These are phyloP conservation scores for Calliopsis andreniformis DNA, from an alignment of 1,140 invertebrate species.

Conservation along the genomic window DNA sequence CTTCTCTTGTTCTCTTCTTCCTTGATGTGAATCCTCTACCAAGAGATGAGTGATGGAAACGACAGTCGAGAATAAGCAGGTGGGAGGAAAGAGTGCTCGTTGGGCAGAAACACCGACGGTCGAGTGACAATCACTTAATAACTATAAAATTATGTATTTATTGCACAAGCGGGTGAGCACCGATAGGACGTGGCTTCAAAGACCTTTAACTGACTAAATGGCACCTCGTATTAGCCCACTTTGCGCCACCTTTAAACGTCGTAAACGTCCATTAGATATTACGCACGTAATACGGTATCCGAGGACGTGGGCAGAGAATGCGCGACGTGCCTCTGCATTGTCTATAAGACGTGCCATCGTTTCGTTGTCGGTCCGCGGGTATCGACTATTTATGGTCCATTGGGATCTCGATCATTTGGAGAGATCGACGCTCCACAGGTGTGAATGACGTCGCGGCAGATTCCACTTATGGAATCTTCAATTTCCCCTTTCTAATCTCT, in stretches of 20 bases:
- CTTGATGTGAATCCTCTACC: no score
- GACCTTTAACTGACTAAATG: slow-evolving; percentile 61
- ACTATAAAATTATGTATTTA: slow-evolving; percentile 56
- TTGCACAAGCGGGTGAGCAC: slow-evolving; percentile 34
- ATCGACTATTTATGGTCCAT: neutral
- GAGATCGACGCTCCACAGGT: neutral
- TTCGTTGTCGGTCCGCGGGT: neutral
- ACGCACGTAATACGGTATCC: slow-evolving; percentile 51
- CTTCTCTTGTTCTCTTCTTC: no score
- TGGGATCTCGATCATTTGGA: no score
- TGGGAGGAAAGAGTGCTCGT: neutral
- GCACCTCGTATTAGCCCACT: slow-evolving; percentile 60
- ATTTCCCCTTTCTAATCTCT: no score
- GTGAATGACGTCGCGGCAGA: no score
- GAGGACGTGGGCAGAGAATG: slow-evolving; percentile 49
- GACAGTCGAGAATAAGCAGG: neutral
- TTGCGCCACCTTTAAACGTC: slow-evolving; percentile 57
- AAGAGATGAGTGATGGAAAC: no score
- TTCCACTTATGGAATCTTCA: no score
- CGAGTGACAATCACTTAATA: slow-evolving; percentile 40
- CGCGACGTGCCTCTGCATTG: slow-evolving; percentile 35
- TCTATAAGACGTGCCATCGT: slow-evolving; percentile 9
- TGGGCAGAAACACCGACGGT: neutral
- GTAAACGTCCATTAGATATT: slow-evolving; percentile 53
- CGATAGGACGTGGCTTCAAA: slow-evolving; percentile 52